These are phyloP conservation scores for Holothuria scabra DNA, from an alignment of 53 echinoderm and acorn worm species.

Conservation along the genomic window DNA sequence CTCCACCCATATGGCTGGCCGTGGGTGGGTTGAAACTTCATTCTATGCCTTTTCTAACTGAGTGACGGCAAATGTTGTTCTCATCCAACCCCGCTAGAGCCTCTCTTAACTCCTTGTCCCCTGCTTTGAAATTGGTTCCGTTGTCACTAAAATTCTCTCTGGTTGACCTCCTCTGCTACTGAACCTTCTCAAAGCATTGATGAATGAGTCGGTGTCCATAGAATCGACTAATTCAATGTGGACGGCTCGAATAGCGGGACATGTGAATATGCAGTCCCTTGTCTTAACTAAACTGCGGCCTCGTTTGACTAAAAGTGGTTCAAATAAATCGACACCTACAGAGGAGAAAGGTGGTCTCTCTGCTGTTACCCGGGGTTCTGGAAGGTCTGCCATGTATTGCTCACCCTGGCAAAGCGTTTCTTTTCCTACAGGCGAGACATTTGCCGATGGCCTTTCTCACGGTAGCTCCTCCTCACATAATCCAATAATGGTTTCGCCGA, in stretches of 20 bases:
- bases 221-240: too few relatives aligned
- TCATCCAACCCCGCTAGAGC: conserved; percentile 31
- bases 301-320: conserved; percentile 65
- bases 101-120: conserved; percentile 50
- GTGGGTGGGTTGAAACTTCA: conserved; percentile 49
- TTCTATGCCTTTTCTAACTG: conserved; percentile 19
- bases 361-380: conserved; percentile 59
- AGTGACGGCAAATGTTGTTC: background rate
- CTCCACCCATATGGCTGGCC: background rate
- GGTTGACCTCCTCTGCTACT: conserved; percentile 58
- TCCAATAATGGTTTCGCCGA: conserved; percentile 60
- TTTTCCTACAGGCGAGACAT: background rate
- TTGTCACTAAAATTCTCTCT: conserved; percentile 67
- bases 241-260: conserved; percentile 48
- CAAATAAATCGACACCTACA: conserved; percentile 69
- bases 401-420: conserved; percentile 46
- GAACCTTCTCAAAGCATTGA: conserved; percentile 66
- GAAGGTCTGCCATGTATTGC: conserved; percentile 76
- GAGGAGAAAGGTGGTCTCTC: conserved; percentile 63
- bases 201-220: too few relatives aligned
- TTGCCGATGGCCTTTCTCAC: conserved; percentile 53
- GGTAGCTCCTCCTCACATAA: conserved; percentile 3
- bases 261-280: conserved; percentile 72
- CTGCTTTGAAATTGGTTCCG: conserved; percentile 67
- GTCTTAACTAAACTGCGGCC: too few relatives aligned